Conservation (phyloP, 2,888 invertebrate genomes). For the Drosophila yooni region DNA sequence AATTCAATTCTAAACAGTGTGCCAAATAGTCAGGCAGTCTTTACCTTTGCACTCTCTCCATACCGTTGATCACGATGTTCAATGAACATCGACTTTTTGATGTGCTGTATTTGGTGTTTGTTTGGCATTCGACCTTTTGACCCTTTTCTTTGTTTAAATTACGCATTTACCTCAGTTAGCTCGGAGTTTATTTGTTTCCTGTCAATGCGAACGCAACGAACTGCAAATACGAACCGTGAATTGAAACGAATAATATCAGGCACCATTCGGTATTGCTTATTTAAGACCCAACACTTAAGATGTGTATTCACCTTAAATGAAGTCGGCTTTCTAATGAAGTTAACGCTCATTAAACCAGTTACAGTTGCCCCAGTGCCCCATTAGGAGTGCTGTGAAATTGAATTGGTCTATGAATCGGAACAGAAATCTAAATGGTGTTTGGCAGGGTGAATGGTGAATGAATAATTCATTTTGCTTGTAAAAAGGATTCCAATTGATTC, state of each 20-base stretch:
- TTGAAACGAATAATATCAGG: constrained; percentile 23
- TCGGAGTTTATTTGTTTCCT: constrained; percentile 66
- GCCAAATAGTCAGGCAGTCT: neutral
- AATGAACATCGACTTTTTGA: constrained; percentile 34
- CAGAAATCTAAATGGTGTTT: constrained; percentile 2
- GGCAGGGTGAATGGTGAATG: constrained; percentile 49
- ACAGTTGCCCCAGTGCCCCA: neutral
- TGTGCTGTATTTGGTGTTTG: constrained; percentile 35
- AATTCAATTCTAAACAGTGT: neutral
- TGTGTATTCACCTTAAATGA: constrained; percentile 6
- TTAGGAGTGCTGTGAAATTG: constrained; percentile 23
- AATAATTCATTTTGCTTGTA: constrained; percentile 61
- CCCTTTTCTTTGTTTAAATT: constrained; percentile 51
- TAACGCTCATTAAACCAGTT: constrained; percentile 38
- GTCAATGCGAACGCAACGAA: constrained; percentile 60
- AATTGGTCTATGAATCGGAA: constrained; percentile 10
- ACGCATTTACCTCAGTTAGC: constrained; percentile 42
- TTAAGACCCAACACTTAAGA: constrained; percentile 15
- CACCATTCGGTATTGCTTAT: constrained; percentile 8
- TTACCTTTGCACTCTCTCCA: neutral
- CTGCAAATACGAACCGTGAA: constrained; percentile 54
- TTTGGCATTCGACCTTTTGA: constrained; percentile 58
- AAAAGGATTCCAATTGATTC: constrained; percentile 37
- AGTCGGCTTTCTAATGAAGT: constrained; percentile 28
- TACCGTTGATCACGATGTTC: constrained; percentile 28